A percentile compares a stretch with the other conserved stretches of the same genome.
phyloP scores from a whole-genome alignment of 2,888 invertebrate species.

The Drosophila rubida region DNA sequence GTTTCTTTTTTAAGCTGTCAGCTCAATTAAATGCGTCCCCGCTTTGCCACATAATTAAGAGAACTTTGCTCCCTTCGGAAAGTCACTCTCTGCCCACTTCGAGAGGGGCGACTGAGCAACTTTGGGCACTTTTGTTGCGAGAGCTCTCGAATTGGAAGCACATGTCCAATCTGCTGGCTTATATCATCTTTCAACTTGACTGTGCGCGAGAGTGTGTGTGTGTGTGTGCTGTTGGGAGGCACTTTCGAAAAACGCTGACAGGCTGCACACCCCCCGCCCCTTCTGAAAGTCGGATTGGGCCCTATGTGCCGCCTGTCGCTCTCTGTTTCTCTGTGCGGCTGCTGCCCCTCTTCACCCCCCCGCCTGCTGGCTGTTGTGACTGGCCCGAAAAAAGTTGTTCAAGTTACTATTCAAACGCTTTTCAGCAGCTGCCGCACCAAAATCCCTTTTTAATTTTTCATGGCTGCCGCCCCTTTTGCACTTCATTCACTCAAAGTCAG shows the following conservation, averaged over 20 bases:
- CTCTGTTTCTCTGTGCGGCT: too few species aligned
- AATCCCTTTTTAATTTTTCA: slow-evolving; percentile 79
- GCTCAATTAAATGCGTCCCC: slow-evolving; percentile 26
- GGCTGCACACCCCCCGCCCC: background rate
- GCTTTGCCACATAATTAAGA: slow-evolving; percentile 51
- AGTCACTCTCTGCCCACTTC: slow-evolving; percentile 28
- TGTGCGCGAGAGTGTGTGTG: slow-evolving; percentile 3
- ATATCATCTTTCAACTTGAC: slow-evolving; percentile 50
- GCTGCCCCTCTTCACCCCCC: background rate
- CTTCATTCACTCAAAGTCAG: slow-evolving; percentile 69
- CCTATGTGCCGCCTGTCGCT: background rate
- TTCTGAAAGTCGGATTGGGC: background rate
- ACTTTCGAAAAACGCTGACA: slow-evolving; percentile 54
- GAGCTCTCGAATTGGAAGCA: slow-evolving; percentile 45
- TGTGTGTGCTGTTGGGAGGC: slow-evolving; percentile 31
- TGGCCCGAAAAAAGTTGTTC: slow-evolving; percentile 58
- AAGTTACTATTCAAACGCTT: slow-evolving; percentile 74
- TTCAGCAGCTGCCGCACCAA: slow-evolving; percentile 74
- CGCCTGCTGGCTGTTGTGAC: background rate
- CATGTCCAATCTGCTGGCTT: slow-evolving; percentile 55
- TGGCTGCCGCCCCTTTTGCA: slow-evolving; percentile 42
- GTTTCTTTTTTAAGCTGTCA: background rate
- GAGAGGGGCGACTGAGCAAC: slow-evolving; percentile 10
- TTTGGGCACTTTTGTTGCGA: slow-evolving; percentile 26
- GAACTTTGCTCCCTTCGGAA: slow-evolving; percentile 23